These are phyloP conservation scores for Cranoglanis bouderius DNA, from an alignment of 2,113 vertebrate genomes.

Conservation along the genomic window DNA sequence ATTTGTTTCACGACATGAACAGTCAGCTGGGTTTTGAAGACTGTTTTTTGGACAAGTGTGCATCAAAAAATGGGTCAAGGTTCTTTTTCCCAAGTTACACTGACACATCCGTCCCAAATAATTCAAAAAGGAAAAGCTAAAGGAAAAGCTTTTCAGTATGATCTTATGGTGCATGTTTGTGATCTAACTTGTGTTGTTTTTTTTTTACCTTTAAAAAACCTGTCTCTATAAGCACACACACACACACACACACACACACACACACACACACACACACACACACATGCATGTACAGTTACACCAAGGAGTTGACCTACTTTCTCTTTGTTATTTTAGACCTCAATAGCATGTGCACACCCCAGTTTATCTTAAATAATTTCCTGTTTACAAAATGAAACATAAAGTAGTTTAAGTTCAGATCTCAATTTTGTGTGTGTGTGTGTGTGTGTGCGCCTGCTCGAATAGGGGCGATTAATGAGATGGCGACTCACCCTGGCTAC, in stretches of 20 bases:
- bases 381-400: constrained; percentile 28
- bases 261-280: background rate
- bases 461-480: constrained; percentile 93
- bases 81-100: background rate
- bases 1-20: background rate
- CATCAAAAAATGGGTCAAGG: background rate
- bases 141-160: background rate
- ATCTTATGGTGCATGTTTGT: background rate
- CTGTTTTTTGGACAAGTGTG: too few relatives aligned
- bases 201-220: background rate
- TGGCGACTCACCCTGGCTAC: constrained; percentile 95
- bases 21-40: background rate
- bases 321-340: background rate
- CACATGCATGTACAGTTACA: background rate
- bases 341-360: too few relatives aligned
- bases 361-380: constrained; percentile 12
- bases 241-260: too few relatives aligned
- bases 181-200: background rate
- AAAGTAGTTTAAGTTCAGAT: background rate
- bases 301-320: constrained; percentile 9
- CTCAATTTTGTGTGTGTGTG: background rate
- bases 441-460: background rate
- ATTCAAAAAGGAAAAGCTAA: background rate
- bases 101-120: background rate
- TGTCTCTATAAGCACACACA: background rate